These are phyloP conservation scores for Epinotia nisella DNA, from an alignment of 2,888 invertebrate genomes.

Conservation along the genomic window DNA sequence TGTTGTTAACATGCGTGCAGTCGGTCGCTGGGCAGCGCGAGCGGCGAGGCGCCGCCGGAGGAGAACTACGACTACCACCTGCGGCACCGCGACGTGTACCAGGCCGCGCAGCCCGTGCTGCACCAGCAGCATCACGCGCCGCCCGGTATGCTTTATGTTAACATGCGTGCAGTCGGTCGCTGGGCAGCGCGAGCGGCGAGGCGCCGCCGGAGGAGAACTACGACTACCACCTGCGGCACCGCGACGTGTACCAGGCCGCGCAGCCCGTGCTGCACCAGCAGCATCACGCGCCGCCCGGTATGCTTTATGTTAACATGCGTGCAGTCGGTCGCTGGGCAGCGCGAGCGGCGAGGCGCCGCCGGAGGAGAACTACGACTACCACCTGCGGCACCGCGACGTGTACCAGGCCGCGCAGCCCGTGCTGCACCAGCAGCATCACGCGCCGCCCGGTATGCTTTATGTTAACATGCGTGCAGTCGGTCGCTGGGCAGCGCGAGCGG, in stretches of 20 bases:
- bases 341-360: too few species aligned
- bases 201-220: slow-evolving; percentile 80
- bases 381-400: slow-evolving; percentile 81
- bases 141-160: slow-evolving; percentile 69
- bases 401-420: slow-evolving; percentile 67
- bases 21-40: slow-evolving; percentile 51
- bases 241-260: slow-evolving; percentile 75
- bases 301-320: too few species aligned
- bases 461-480: too few species aligned
- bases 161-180: too few species aligned
- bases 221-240: slow-evolving; percentile 84
- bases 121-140: slow-evolving; percentile 76
- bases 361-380: slow-evolving; percentile 75
- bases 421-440: too few species aligned
- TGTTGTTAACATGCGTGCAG: too few species aligned
- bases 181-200: too few species aligned
- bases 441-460: too few species aligned
- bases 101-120: slow-evolving; percentile 62
- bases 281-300: slow-evolving; percentile 60
- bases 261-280: slow-evolving; percentile 69
- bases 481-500: too few species aligned
- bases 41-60: slow-evolving; percentile 90
- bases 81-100: slow-evolving; percentile 81
- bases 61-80: slow-evolving; percentile 86
- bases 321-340: too few species aligned